Conservation (phyloP, 1,140 invertebrate genomes). For the Cherax quadricarinatus region DNA sequence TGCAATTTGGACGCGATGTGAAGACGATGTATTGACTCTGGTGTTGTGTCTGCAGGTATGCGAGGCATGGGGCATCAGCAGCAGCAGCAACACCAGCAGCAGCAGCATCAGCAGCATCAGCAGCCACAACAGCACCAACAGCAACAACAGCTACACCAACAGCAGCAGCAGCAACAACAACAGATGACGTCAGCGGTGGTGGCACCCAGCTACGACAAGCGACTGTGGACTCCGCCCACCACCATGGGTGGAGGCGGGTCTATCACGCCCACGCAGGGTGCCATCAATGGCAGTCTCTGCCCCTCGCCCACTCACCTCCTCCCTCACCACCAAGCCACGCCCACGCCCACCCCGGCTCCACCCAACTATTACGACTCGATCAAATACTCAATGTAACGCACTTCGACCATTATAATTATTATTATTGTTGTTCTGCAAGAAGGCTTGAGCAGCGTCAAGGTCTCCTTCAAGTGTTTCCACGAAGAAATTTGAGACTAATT, state of each 20-base stretch:
- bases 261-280: slow-evolving; percentile 50
- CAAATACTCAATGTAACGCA: slow-evolving; percentile 62
- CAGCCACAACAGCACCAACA: slow-evolving; percentile 53
- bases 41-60: slow-evolving; percentile 30
- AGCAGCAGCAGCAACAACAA: slow-evolving; percentile 39
- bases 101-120: slow-evolving; percentile 19
- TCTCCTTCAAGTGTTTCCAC: too few species aligned
- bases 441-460: background rate
- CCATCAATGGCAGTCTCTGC: slow-evolving; percentile 50
- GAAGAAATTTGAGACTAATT: slow-evolving; percentile 10
- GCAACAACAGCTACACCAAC: slow-evolving; percentile 55
- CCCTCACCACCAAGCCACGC: slow-evolving; percentile 57
- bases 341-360: slow-evolving; percentile 53
- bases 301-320: slow-evolving; percentile 64
- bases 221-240: slow-evolving; percentile 67
- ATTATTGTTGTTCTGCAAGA: background rate
- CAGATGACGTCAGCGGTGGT: slow-evolving; percentile 44
- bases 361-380: slow-evolving; percentile 69
- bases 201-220: slow-evolving; percentile 56
- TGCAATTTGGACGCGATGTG: too few species aligned
- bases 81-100: slow-evolving; percentile 15
- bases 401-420: background rate
- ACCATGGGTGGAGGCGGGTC: slow-evolving; percentile 60
- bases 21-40: too few species aligned
- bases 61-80: slow-evolving; percentile 39